A percentile compares a stretch with the other conserved stretches of the same genome.
These are phyloP conservation scores for roundworm (Caenorhabditis elegans) DNA, from an alignment of 1,140 invertebrate species.

Conservation along the genomic window WBcel235 BX284604.4:5888001-5888500, in stretches of 20 bases:
- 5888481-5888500: slow-evolving; percentile 64
- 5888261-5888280: too few relatives aligned
- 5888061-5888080: slow-evolving; percentile 62
- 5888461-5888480: slow-evolving; percentile 57
- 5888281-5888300: too few relatives aligned
- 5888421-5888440: slow-evolving; percentile 65
- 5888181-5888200: too few relatives aligned
- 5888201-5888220: too few relatives aligned
- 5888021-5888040: slow-evolving; percentile 53
- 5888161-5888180: too few relatives aligned
- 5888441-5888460: slow-evolving; percentile 65
- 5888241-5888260: too few relatives aligned
- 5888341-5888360: slow-evolving; percentile 61
- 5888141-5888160: too few relatives aligned
- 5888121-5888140: slow-evolving; percentile 42
- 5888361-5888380: slow-evolving; percentile 63
- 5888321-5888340: too few relatives aligned
- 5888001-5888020: slow-evolving; percentile 48
- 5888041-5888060: slow-evolving; percentile 61
- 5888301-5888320: too few relatives aligned
- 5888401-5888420: slow-evolving; percentile 66
- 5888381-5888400: slow-evolving; percentile 59
- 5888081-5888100: slow-evolving; percentile 57
- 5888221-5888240: too few relatives aligned
- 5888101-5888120: slow-evolving; percentile 58